A percentile compares a stretch with the other conserved stretches of the same genome.
These are phyloP conservation scores for Syngnathus acus DNA, from an alignment of 2,797 vertebrate species.

Conservation along the genomic window DNA sequence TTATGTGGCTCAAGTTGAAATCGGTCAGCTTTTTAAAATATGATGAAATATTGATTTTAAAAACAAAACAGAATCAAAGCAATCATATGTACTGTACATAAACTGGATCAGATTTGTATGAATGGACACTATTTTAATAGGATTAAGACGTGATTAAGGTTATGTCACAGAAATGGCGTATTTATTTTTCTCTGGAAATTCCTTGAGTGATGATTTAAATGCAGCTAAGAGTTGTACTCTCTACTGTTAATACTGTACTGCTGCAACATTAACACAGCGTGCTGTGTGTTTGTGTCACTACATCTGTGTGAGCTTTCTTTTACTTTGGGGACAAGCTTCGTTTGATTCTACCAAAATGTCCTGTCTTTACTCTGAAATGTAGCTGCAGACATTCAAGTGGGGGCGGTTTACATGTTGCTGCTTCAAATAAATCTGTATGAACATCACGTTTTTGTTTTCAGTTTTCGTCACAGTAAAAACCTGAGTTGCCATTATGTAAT, in stretches of 20 bases:
- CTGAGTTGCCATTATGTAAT: background rate
- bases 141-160: constrained; percentile 49
- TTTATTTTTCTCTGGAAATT: constrained; percentile 69
- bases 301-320: constrained; percentile 20
- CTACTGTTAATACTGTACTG: constrained; percentile 61
- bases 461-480: background rate
- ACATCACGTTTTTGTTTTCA: background rate
- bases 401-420: constrained; percentile 45
- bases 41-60: constrained; percentile 16
- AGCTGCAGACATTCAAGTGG: constrained; percentile 34
- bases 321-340: constrained; percentile 18
- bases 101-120: constrained; percentile 91
- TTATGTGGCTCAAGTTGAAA: constrained; percentile 46
- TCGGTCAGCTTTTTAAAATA: constrained; percentile 53
- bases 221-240: constrained; percentile 57
- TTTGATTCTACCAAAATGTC: constrained; percentile 15
- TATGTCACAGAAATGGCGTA: constrained; percentile 66
- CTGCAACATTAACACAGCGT: constrained; percentile 41
- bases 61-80: constrained; percentile 71
- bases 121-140: constrained; percentile 94
- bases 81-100: constrained; percentile 83
- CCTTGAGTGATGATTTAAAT: constrained; percentile 58
- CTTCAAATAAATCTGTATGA: constrained; percentile 58
- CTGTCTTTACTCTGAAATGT: constrained; percentile 45
- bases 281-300: constrained; percentile 13